These are phyloP conservation scores for Heliconius hewitsoni DNA, from an alignment of 1,140 invertebrate genomes.

Conservation along the genomic window DNA sequence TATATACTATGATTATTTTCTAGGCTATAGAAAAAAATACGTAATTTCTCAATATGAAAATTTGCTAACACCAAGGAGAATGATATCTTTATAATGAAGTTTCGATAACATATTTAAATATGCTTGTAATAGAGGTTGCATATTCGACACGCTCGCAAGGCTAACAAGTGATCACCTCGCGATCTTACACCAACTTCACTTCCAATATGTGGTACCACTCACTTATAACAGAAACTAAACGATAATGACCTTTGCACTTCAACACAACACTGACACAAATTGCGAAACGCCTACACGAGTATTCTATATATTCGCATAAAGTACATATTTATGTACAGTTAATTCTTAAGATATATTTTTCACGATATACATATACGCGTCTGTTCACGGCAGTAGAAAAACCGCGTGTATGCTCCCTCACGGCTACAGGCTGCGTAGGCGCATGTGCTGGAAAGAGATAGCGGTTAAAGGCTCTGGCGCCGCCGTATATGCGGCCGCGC, in stretches of 20 bases:
- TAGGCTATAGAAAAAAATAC: too few relatives aligned
- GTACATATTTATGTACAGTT: constrained; percentile 25
- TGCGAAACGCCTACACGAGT: constrained; percentile 41
- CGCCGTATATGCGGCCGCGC: constrained; percentile 27
- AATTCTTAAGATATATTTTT: constrained; percentile 31
- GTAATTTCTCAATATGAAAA: not conserved
- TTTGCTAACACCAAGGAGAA: not conserved
- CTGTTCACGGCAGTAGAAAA: constrained; percentile 60
- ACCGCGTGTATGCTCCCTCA: constrained; percentile 55
- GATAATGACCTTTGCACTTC: constrained; percentile 65
- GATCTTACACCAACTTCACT: constrained; percentile 53
- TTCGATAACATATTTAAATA: constrained; percentile 65
- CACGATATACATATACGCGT: constrained; percentile 44
- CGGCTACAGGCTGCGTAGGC: constrained; percentile 65
- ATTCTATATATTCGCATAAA: constrained; percentile 27
- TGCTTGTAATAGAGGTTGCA: constrained; percentile 51
- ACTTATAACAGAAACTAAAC: constrained; percentile 55
- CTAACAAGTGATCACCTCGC: constrained; percentile 63
- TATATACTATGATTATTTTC: too few relatives aligned
- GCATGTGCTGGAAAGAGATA: constrained; percentile 62
- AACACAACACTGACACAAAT: constrained; percentile 52
- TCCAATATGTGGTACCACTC: constrained; percentile 58
- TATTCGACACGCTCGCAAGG: constrained; percentile 63
- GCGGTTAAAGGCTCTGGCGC: constrained; percentile 65
- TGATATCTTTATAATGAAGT: constrained; percentile 41